Percentiles rank a stretch among this genome's conserved stretches.
phyloP scores from a whole-genome alignment of 2,888 invertebrate genomes.

The Gibbula magus region DNA sequence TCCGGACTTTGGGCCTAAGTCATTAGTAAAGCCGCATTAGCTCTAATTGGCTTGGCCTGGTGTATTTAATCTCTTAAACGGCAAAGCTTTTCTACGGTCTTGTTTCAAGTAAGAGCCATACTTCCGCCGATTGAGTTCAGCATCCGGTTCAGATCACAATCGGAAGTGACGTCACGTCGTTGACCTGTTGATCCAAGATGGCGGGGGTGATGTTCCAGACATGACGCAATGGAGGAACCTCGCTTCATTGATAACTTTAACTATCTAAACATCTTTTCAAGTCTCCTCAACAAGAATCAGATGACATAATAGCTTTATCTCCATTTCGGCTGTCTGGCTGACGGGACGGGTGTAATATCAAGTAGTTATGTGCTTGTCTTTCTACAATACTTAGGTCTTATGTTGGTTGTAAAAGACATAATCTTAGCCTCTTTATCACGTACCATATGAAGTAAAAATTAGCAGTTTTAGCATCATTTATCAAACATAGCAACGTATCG shows the following conservation, averaged over 20 bases:
- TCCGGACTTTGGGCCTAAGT: not conserved
- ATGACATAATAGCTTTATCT: too few species aligned
- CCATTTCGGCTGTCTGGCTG: too few species aligned
- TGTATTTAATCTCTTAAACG: slow-evolving; percentile 3
- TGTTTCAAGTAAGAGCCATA: not conserved
- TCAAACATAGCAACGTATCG: too few species aligned
- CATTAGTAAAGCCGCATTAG: not conserved
- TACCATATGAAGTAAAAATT: too few species aligned
- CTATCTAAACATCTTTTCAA: not conserved
- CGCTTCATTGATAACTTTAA: not conserved
- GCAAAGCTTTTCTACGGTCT: not conserved
- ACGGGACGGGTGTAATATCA: too few species aligned
- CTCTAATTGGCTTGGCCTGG: not conserved
- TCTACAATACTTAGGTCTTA: too few species aligned
- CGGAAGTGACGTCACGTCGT: not conserved
- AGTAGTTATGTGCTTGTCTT: too few species aligned
- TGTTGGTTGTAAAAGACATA: too few species aligned
- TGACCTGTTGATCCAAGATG: not conserved
- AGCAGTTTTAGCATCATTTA: too few species aligned
- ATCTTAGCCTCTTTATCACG: too few species aligned
- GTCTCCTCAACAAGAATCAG: too few species aligned
- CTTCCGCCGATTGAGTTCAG: not conserved
- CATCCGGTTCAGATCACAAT: not conserved
- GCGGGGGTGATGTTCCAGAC: not conserved
- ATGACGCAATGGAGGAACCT: not conserved